Base-by-base conservation (phyloP, 2,888 invertebrate species). In the Romanomermis culicivorax region DNA sequence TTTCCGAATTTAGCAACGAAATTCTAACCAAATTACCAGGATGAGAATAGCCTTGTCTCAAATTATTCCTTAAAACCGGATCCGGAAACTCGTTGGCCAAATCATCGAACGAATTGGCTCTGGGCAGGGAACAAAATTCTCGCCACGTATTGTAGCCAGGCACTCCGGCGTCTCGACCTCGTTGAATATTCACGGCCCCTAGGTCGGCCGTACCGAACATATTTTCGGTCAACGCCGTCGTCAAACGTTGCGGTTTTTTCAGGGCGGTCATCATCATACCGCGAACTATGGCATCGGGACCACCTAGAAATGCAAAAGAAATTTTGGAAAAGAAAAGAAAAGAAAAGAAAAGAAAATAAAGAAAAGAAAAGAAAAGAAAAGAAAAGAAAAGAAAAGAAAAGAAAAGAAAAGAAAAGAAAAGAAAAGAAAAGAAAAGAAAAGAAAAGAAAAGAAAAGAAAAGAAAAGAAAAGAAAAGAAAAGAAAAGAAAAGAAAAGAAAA, bases 251-350 rank as follows among this genome's bases (percentile, higher is more conserved):
- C 52, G 59, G 59, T 20, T 65, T 65, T 59, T 95, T 95, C 0
- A 88, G 87, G 0, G 91, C 80, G 1, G 81, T 78, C 1, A 78
- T 79, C 66, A 84, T 84, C 73, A 95, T 78, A 30, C 95, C 97
- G 62, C 95, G 76, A 54, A 97, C 70, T 29, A 97, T 70, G 0
- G 95, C 93, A 74, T 97, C 97, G 1, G 88, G 82, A 23, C 89
- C 97, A 36, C 89, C 93, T 74, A 95, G 91, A 52, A 95, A 88
- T n/a, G n/a, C n/a, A n/a, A n/a, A n/a, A n/a, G n/a, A n/a, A n/a
- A n/a, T n/a, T n/a, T n/a, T n/a, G n/a, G n/a, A n/a, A n/a, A n/a
- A n/a, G n/a, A n/a, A n/a, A n/a, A n/a, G n/a, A n/a, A n/a, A n/a
- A n/a, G n/a, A n/a, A n/a, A n/a, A n/a, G n/a, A n/a, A n/a, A n/a